These are phyloP conservation scores for Druceiella hillmani DNA, from an alignment of 2,888 invertebrate species.

Conservation along the genomic window DNA sequence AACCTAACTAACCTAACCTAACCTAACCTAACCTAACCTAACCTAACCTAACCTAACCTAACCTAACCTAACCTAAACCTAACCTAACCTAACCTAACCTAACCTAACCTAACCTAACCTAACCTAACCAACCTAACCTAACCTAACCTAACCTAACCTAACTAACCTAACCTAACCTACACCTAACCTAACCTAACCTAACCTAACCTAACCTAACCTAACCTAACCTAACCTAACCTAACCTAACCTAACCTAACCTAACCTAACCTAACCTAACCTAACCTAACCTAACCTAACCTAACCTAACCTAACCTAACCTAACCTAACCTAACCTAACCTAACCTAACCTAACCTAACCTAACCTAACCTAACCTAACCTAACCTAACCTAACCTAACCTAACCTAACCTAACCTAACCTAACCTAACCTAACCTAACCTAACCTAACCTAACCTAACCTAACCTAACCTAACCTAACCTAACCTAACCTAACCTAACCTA, in stretches of 20 bases:
- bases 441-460: constrained; percentile 24
- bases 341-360: constrained; percentile 26
- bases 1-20: constrained; percentile 25
- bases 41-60: constrained; percentile 27
- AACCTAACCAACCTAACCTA: constrained; percentile 30
- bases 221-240: constrained; percentile 26
- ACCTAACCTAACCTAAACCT: constrained; percentile 31
- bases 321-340: constrained; percentile 25
- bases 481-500: constrained; percentile 23
- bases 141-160: constrained; percentile 29
- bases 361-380: constrained; percentile 28
- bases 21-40: constrained; percentile 26
- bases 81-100: constrained; percentile 32
- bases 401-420: constrained; percentile 26
- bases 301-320: constrained; percentile 27
- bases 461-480: constrained; percentile 24
- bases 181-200: constrained; percentile 29
- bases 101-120: constrained; percentile 31
- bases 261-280: constrained; percentile 28
- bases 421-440: constrained; percentile 25
- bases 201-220: constrained; percentile 28
- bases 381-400: constrained; percentile 27
- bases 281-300: constrained; percentile 27
- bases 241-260: constrained; percentile 28
- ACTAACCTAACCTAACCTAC: constrained; percentile 30